Conservation (phyloP, 2,888 invertebrate species). For the Volucella zonaria region DNA sequence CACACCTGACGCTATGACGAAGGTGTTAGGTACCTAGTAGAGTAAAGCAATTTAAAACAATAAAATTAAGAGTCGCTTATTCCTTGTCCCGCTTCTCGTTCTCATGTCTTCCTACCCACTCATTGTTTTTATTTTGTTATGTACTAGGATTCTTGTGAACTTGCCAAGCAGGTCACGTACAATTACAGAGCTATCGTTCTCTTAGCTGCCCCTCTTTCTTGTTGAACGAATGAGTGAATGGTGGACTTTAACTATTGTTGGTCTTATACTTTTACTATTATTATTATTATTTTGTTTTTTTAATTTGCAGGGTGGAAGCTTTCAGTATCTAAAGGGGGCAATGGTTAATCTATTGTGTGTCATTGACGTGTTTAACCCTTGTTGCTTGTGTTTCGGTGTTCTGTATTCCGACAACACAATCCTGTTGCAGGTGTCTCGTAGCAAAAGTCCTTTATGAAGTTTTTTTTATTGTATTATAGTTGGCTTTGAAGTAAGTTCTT, state of each 20-base stretch:
- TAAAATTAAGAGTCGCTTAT: slow-evolving; percentile 49
- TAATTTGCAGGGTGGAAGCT: slow-evolving; percentile 21
- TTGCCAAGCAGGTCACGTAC: slow-evolving; percentile 68
- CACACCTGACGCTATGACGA: slow-evolving; percentile 38
- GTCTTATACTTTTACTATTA: slow-evolving; percentile 42
- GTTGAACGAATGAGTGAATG: slow-evolving; percentile 34
- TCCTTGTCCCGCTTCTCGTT: slow-evolving; percentile 20
- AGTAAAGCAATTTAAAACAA: slow-evolving; percentile 63
- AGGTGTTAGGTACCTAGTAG: slow-evolving; percentile 10
- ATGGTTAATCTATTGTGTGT: slow-evolving; percentile 53
- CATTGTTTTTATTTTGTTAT: slow-evolving; percentile 45
- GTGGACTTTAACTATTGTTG: slow-evolving; percentile 56
- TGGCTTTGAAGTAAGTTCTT: slow-evolving; percentile 38
- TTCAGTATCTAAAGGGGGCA: background rate
- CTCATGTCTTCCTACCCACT: background rate
- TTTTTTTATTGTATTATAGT: background rate
- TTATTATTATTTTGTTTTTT: background rate
- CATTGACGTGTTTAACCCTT: slow-evolving; percentile 42
- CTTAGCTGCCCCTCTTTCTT: slow-evolving; percentile 35
- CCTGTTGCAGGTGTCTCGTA: slow-evolving; percentile 45
- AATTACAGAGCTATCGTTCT: slow-evolving; percentile 44
- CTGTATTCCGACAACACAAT: background rate
- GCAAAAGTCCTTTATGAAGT: slow-evolving; percentile 21
- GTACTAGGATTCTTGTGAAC: slow-evolving; percentile 22
- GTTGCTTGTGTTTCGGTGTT: slow-evolving; percentile 4